A percentile compares a stretch with the other conserved stretches of the same genome.
phyloP scores from a whole-genome alignment of 1,140 invertebrate genomes.

The Leptonema lineaticorne region DNA sequence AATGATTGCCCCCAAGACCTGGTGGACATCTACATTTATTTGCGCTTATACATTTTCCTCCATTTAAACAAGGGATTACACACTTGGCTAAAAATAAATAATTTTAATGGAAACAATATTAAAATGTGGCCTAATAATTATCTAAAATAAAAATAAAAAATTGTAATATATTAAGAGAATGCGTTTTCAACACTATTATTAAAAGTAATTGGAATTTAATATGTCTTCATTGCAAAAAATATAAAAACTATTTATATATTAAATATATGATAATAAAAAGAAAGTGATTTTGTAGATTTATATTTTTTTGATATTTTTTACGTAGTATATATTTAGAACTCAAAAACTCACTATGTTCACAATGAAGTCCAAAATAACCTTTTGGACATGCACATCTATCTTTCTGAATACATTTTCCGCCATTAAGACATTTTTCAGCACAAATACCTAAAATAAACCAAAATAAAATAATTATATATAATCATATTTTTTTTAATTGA shows the following conservation, averaged over 20 bases:
- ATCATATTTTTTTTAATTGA: not conserved
- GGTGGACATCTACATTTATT: constrained; percentile 81
- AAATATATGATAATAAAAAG: too few species aligned
- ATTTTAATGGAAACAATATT: not conserved
- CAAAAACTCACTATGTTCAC: constrained; percentile 85
- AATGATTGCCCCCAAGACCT: constrained; percentile 80
- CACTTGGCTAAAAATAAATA: constrained; percentile 70
- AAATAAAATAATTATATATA: not conserved
- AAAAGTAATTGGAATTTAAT: too few species aligned
- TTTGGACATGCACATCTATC: constrained; percentile 87
- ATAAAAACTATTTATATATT: too few species aligned
- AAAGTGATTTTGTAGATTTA: too few species aligned
- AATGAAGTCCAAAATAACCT: constrained; percentile 84
- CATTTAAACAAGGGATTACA: constrained; percentile 84
- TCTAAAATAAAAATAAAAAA: not conserved
- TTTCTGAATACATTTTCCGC: constrained; percentile 93
- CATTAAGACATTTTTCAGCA: constrained; percentile 85
- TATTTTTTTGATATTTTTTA: too few species aligned
- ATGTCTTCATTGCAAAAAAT: too few species aligned
- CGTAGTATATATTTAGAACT: not conserved
- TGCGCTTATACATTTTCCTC: constrained; percentile 79
- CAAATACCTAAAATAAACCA: constrained; percentile 72
- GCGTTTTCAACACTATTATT: not conserved
- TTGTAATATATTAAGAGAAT: not conserved
- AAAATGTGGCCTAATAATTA: not conserved